phyloP scores from a whole-genome alignment of 2,797 vertebrate genomes.

The Toxotes lorentzi region DNA sequence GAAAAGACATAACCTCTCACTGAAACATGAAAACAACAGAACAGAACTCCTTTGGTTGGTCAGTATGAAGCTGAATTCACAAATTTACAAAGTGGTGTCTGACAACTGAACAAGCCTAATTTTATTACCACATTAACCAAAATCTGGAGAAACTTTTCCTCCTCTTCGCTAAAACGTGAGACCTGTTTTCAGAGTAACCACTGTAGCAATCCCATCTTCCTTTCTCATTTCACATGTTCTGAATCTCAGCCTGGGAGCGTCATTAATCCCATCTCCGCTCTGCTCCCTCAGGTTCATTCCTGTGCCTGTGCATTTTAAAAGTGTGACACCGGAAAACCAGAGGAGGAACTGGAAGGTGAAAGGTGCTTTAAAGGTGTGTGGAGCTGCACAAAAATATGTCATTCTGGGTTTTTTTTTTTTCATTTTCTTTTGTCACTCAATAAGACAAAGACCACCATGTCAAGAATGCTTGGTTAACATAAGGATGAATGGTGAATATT shows the following conservation, averaged over 20 bases:
- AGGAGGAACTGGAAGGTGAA: constrained; percentile 29
- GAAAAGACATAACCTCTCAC: too few relatives aligned
- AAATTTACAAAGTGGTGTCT: too few relatives aligned
- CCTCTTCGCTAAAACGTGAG: not conserved
- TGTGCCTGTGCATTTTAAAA: constrained; percentile 19
- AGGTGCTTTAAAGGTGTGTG: constrained; percentile 8
- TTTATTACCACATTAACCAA: too few relatives aligned
- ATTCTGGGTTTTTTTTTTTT: not conserved
- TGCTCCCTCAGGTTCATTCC: constrained; percentile 17
- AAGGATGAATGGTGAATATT: not conserved
- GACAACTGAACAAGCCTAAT: too few relatives aligned
- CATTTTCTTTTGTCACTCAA: not conserved
- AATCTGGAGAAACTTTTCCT: too few relatives aligned
- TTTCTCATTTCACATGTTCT: constrained; percentile 48
- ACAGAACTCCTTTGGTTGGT: too few relatives aligned
- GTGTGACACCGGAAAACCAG: constrained; percentile 24
- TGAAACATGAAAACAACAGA: too few relatives aligned
- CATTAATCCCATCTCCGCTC: constrained; percentile 40
- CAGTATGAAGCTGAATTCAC: too few relatives aligned
- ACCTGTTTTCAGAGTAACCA: not conserved
- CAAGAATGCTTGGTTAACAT: not conserved
- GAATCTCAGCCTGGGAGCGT: constrained; percentile 19
- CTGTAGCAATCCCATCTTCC: not conserved
- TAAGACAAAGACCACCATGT: not conserved
- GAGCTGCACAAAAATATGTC: constrained; percentile 7